phyloP scores from a whole-genome alignment of 1,140 invertebrate genomes.

The Atta texana region DNA sequence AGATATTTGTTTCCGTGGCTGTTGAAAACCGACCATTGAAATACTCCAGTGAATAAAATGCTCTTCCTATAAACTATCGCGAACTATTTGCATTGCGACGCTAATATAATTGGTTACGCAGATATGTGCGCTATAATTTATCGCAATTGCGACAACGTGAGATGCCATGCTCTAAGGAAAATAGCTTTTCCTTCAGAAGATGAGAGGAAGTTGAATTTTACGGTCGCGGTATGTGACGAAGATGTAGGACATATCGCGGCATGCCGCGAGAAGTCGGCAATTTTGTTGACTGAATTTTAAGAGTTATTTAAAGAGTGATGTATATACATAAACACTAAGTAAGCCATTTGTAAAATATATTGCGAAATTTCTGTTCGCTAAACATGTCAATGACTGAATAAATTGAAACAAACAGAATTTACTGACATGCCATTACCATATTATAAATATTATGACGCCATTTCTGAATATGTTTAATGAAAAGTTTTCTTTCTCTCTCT shows the following conservation, averaged over 20 bases:
- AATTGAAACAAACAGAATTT: slow-evolving; percentile 40
- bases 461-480: neutral
- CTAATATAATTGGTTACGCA: slow-evolving; percentile 59
- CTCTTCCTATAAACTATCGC: neutral
- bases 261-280: slow-evolving; percentile 53
- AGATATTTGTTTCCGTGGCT: slow-evolving; percentile 20
- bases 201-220: slow-evolving; percentile 34
- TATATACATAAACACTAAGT: slow-evolving; percentile 35
- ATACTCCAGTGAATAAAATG: slow-evolving; percentile 19
- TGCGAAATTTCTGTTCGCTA: slow-evolving; percentile 34
- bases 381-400: slow-evolving; percentile 10
- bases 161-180: slow-evolving; percentile 25
- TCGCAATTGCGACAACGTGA: slow-evolving; percentile 3
- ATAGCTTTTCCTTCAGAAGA: slow-evolving; percentile 23
- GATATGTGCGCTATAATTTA: slow-evolving; percentile 43
- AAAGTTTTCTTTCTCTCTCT: neutral
- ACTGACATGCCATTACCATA: neutral
- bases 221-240: slow-evolving; percentile 9
- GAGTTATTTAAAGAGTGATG: slow-evolving; percentile 78
- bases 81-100: slow-evolving; percentile 32
- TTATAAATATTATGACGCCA: slow-evolving; percentile 30
- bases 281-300: slow-evolving; percentile 81
- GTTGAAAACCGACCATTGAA: neutral
- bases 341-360: slow-evolving; percentile 53
- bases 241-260: slow-evolving; percentile 36